These are phyloP conservation scores for Daktulosphaira vitifoliae DNA, from an alignment of 1,140 invertebrate genomes.

Conservation along the genomic window DNA sequence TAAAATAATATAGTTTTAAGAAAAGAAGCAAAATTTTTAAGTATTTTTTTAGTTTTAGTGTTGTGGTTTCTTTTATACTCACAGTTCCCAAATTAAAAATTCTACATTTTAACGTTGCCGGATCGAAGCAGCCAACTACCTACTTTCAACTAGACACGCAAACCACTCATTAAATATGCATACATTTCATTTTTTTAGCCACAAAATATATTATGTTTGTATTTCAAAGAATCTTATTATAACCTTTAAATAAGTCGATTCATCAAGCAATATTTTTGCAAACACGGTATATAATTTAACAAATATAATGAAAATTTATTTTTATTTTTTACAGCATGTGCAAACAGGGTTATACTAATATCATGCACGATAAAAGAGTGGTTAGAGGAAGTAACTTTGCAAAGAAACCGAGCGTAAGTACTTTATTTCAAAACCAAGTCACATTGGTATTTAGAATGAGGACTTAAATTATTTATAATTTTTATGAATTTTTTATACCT, in stretches of 20 bases:
- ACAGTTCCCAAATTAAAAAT: too few relatives aligned
- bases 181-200: neutral
- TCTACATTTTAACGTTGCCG: neutral
- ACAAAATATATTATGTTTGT: slow-evolving; percentile 13
- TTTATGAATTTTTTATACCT: slow-evolving; percentile 28
- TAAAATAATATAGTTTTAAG: too few relatives aligned
- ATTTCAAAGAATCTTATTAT: neutral
- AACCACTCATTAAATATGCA: slow-evolving; percentile 20
- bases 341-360: slow-evolving; percentile 49
- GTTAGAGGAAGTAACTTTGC: slow-evolving; percentile 69
- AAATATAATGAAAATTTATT: neutral
- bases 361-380: slow-evolving; percentile 78
- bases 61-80: too few relatives aligned
- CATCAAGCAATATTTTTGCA: neutral
- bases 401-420: slow-evolving; percentile 45
- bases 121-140: neutral
- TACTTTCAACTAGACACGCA: neutral
- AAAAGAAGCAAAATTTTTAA: too few relatives aligned
- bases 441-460: too few relatives aligned
- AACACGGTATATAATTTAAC: neutral
- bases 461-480: neutral
- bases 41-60: too few relatives aligned
- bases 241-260: neutral
- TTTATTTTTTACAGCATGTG: slow-evolving; percentile 7
- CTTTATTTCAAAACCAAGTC: slow-evolving; percentile 42